Conservation (phyloP, 2,113 vertebrate species). For the Prionailurus viverrinus region DNA sequence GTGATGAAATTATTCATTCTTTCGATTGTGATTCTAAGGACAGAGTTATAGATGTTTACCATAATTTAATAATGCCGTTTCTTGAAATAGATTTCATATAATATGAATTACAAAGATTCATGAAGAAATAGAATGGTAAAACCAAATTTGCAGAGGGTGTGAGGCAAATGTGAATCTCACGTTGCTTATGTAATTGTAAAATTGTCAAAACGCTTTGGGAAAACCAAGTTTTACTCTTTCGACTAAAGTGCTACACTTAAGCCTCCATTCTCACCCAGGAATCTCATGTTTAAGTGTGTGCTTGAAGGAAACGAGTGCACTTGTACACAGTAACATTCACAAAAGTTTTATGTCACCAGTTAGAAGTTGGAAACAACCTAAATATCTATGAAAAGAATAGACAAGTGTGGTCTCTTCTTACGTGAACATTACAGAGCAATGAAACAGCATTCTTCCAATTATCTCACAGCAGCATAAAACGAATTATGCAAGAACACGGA, state of each 20-base stretch:
- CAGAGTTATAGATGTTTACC: neutral
- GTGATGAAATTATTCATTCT: neutral
- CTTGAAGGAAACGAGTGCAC: neutral
- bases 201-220: neutral
- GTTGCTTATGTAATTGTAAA: neutral
- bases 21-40: neutral
- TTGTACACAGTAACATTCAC: neutral
- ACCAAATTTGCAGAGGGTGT: neutral
- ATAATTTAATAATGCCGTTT: neutral
- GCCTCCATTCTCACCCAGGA: neutral
- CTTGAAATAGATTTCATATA: neutral
- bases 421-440: neutral
- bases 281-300: neutral
- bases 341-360: neutral
- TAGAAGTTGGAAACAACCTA: neutral
- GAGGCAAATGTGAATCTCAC: neutral
- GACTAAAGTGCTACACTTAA: neutral
- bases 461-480: neutral
- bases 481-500: neutral
- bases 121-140: neutral
- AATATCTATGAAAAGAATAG: neutral
- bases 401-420: neutral
- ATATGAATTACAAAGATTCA: neutral
- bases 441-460: neutral
- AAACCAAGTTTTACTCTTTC: neutral